phyloP scores from a whole-genome alignment of 2,797 vertebrate genomes.

The Pelobates cultripes region DNA sequence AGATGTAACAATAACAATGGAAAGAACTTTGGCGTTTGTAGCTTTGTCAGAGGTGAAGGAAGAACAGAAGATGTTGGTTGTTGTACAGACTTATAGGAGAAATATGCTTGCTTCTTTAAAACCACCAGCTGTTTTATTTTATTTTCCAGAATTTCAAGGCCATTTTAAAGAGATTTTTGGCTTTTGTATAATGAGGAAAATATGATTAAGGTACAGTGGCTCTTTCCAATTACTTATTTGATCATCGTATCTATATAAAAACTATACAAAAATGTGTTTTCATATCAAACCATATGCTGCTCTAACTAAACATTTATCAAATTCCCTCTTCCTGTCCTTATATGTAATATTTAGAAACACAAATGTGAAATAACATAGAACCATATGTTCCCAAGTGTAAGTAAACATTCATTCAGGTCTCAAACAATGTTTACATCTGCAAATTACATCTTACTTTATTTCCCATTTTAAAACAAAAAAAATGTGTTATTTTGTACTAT shows the following conservation, averaged over 20 bases:
- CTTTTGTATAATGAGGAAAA: no score
- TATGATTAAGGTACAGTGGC: no score
- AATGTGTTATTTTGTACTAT: neutral
- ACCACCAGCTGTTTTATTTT: no score
- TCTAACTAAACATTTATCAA: neutral
- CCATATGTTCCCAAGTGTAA: neutral
- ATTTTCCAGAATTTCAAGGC: no score
- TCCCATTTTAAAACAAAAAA: neutral
- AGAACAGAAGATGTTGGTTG: no score
- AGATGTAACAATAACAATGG: no score
- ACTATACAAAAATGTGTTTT: neutral
- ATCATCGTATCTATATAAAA: neutral
- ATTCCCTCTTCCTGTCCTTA: neutral
- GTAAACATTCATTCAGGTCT: neutral
- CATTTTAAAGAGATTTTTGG: no score
- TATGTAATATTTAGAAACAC: neutral
- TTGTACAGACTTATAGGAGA: no score
- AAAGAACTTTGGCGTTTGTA: no score
- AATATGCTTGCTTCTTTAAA: no score
- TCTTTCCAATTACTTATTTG: neutral
- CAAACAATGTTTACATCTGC: neutral
- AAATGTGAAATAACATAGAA: neutral
- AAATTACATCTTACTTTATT: neutral
- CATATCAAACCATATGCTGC: neutral
- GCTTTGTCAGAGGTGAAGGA: no score